Percentiles rank a stretch among this genome's conserved stretches.
Evolutionary conservation across 2,113 vertebrate genomes (phyloP).

Genomic region (Gavia stellata): DNA sequence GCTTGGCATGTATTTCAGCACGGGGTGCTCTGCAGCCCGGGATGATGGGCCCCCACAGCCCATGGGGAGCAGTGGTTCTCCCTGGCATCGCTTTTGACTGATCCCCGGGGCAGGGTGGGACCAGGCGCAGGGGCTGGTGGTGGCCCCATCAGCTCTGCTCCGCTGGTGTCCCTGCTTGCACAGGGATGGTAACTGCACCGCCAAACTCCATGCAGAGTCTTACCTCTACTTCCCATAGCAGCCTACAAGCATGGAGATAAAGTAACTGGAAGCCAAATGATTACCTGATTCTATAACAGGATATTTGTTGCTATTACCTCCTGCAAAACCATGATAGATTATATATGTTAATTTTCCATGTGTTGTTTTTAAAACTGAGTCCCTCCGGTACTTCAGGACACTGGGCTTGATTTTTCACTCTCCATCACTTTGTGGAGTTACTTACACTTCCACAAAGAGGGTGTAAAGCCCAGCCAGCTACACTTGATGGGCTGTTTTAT

Average conservation of each 20-base stretch:
- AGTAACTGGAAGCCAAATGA: not conserved
- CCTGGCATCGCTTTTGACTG: rapidly evolving
- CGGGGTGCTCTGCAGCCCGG: rapidly evolving
- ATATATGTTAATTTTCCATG: not conserved
- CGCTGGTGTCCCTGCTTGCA: rapidly evolving
- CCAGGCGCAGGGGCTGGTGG: not conserved
- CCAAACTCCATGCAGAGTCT: not conserved
- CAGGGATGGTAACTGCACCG: not conserved
- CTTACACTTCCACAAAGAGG: not conserved
- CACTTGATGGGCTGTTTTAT: not conserved
- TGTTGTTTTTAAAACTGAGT: not conserved
- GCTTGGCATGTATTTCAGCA: not conserved
- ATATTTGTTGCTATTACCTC: not conserved
- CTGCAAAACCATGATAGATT: not conserved
- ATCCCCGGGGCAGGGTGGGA: not conserved
- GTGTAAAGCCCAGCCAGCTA: not conserved
- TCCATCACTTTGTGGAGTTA: not conserved
- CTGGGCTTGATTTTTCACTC: not conserved
- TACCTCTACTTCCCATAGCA: not conserved
- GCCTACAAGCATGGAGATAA: not conserved
- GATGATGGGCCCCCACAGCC: rapidly evolving
- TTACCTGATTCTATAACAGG: not conserved
- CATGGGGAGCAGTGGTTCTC: not conserved
- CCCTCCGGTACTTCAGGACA: not conserved
- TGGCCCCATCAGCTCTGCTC: not conserved